These are phyloP conservation scores for Tetheella fluctuosa DNA, from an alignment of 2,888 invertebrate genomes.

Conservation along the genomic window DNA sequence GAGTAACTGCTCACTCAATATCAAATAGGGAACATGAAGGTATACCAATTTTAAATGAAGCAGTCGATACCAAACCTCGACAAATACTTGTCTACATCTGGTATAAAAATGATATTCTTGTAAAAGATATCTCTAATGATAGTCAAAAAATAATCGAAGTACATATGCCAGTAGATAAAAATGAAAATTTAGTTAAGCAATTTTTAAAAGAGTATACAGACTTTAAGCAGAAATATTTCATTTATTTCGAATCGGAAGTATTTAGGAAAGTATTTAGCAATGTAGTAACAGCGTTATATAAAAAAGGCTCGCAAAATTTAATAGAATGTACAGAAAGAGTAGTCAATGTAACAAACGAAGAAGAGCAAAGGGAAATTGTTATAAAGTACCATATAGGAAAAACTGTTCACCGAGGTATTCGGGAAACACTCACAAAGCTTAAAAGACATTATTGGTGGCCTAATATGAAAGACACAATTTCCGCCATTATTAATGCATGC, in stretches of 20 bases:
- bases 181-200: conserved; percentile 28
- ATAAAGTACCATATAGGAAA: too few relatives aligned
- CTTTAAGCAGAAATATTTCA: conserved; percentile 14
- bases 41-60: conserved; percentile 40
- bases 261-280: conserved; percentile 1
- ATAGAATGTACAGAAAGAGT: too few relatives aligned
- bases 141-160: conserved; percentile 41
- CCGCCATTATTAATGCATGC: conserved; percentile 14
- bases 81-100: conserved; percentile 38
- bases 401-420: conserved; percentile 1
- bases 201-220: conserved; percentile 33
- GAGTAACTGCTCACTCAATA: too few relatives aligned
- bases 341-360: too few relatives aligned
- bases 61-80: conserved; percentile 41
- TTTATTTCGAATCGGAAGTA: conserved; percentile 16
- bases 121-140: conserved; percentile 29
- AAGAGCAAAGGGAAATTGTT: too few relatives aligned
- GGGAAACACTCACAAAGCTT: conserved; percentile 11
- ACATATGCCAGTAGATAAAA: conserved; percentile 27
- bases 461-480: conserved; percentile 16
- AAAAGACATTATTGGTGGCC: conserved; percentile 16
- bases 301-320: background rate
- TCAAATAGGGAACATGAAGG: conserved; percentile 19
- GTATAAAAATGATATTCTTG: conserved; percentile 27
- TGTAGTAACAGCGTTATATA: background rate